Conservation (phyloP, 2,113 vertebrate species). For the Microtus richardsoni region DNA sequence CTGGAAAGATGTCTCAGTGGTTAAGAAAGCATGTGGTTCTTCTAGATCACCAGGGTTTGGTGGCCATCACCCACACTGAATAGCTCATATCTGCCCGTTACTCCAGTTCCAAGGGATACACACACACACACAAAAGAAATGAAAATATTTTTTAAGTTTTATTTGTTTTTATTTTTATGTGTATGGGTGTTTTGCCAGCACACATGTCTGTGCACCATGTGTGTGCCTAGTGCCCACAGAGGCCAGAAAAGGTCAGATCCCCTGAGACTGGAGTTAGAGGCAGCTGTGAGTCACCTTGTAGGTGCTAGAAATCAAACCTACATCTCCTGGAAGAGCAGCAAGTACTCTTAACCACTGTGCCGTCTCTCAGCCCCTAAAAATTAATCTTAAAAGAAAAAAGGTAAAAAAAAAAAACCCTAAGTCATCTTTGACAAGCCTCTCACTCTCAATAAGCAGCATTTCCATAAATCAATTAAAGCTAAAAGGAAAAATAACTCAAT, state of each 20-base stretch:
- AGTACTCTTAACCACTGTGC: not conserved
- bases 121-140: not conserved
- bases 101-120: not conserved
- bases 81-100: not conserved
- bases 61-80: not conserved
- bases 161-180: not conserved
- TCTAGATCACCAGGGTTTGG: not conserved
- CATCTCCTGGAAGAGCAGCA: not conserved
- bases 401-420: not conserved
- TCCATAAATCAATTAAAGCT: conserved; percentile 39
- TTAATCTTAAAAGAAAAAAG: not conserved
- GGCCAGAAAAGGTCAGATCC: not conserved
- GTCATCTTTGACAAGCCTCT: not conserved
- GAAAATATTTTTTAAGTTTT: not conserved
- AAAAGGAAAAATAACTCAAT: not conserved
- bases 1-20: not conserved
- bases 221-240: not conserved
- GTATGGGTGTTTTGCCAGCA: not conserved
- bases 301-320: not conserved
- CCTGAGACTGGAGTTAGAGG: not conserved
- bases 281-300: not conserved
- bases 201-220: not conserved
- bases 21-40: not conserved
- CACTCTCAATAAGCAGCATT: not conserved
- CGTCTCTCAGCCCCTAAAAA: not conserved